Evolutionary conservation across 2,113 vertebrate species (phyloP).

Genomic region (Ranitomeya imitator): DNA sequence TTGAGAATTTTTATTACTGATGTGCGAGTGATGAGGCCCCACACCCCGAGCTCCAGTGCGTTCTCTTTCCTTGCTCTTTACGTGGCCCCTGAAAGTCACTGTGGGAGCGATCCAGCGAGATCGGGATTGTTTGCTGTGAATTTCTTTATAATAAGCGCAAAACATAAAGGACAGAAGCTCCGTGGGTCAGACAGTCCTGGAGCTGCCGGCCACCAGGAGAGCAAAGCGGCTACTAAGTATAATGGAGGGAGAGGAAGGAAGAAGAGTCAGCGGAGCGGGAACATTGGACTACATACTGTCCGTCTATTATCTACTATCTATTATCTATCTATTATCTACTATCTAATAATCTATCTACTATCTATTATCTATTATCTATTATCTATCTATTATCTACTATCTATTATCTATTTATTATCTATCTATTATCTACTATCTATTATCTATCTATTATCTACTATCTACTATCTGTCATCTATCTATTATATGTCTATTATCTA

Average conservation of each 20-base stretch:
- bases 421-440: too few species aligned
- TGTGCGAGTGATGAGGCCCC: constrained; percentile 56
- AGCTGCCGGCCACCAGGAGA: background rate
- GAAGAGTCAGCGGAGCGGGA: background rate
- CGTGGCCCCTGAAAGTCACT: constrained; percentile 52
- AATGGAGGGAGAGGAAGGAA: background rate
- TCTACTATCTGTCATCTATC: too few species aligned
- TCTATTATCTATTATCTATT: too few species aligned
- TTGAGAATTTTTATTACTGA: constrained; percentile 42
- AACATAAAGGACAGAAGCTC: constrained; percentile 52
- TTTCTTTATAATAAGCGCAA: constrained; percentile 61
- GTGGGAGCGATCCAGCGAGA: constrained; percentile 56
- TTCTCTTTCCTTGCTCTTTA: constrained; percentile 56
- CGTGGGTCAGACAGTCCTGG: constrained; percentile 9
- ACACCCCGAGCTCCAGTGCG: background rate
- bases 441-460: too few species aligned
- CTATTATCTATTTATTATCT: too few species aligned
- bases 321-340: too few species aligned
- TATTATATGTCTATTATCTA: too few species aligned
- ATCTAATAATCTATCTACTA: too few species aligned
- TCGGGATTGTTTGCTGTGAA: constrained; percentile 60
- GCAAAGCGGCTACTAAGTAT: background rate
- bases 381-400: too few species aligned
- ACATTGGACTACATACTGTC: background rate
- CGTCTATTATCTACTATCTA: too few species aligned